Conservation (phyloP, 2,888 invertebrate genomes). For the Stenoptilia bipunctidactyla region DNA sequence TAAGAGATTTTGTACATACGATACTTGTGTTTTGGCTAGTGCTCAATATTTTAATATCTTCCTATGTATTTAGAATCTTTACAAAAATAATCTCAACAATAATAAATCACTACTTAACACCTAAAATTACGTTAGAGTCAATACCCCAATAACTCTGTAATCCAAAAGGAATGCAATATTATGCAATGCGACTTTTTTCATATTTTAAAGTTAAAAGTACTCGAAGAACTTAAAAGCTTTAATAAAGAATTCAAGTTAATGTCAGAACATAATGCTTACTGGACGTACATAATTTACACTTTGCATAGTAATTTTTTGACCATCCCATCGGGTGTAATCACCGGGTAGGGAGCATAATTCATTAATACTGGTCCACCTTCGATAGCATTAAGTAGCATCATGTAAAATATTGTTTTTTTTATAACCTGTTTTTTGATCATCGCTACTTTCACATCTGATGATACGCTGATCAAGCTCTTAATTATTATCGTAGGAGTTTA, state of each 20-base stretch:
- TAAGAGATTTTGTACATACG: no score
- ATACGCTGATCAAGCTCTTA: background rate
- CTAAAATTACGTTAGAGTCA: no score
- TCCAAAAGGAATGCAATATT: background rate
- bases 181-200: background rate
- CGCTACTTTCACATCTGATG: background rate
- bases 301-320: background rate
- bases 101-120: no score
- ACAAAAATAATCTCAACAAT: no score
- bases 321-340: background rate
- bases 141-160: background rate
- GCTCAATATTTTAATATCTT: no score
- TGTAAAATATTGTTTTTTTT: background rate
- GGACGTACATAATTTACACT: background rate
- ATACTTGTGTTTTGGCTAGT: no score
- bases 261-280: background rate
- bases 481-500: background rate
- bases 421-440: background rate
- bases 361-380: slow-evolving; percentile 1
- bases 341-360: background rate
- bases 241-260: background rate
- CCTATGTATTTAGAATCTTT: no score
- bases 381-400: background rate
- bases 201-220: background rate
- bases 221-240: background rate